phyloP scores from a whole-genome alignment of 2,113 vertebrate species.

The Boleophthalmus pectinirostris region DNA sequence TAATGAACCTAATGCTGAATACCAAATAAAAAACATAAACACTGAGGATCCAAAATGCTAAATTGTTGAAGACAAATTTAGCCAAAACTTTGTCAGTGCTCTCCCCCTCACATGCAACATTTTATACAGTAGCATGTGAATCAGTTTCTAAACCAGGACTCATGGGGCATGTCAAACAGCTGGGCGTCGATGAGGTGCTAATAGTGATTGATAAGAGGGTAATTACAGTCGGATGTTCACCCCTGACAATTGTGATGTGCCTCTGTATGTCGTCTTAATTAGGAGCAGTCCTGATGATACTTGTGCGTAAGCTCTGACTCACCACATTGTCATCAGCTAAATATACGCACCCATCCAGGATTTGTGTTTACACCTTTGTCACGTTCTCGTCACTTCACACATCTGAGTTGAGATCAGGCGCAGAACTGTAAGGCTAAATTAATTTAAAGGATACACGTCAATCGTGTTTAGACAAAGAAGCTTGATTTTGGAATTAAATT shows the following conservation, averaged over 20 bases:
- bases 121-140: too few relatives aligned
- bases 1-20: too few relatives aligned
- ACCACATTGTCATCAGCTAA: not conserved
- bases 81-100: too few relatives aligned
- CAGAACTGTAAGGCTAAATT: not conserved
- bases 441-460: not conserved
- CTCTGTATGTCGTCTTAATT: not conserved
- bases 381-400: not conserved
- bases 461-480: not conserved
- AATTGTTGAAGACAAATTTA: too few relatives aligned
- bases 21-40: too few relatives aligned
- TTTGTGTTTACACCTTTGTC: constrained; percentile 3
- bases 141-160: not conserved
- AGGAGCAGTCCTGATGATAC: not conserved
- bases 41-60: too few relatives aligned
- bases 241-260: not conserved
- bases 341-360: not conserved
- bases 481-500: not conserved
- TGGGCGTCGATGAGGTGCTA: not conserved
- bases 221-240: not conserved
- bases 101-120: too few relatives aligned
- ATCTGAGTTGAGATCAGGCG: not conserved
- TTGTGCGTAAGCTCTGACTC: constrained; percentile 2
- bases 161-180: not conserved
- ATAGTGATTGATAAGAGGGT: not conserved